Evolutionary conservation across 2,797 vertebrate genomes (phyloP), one percentile per base, ranked within the genome.

Genomic region (Hypotaenidia philippensis): DNA sequence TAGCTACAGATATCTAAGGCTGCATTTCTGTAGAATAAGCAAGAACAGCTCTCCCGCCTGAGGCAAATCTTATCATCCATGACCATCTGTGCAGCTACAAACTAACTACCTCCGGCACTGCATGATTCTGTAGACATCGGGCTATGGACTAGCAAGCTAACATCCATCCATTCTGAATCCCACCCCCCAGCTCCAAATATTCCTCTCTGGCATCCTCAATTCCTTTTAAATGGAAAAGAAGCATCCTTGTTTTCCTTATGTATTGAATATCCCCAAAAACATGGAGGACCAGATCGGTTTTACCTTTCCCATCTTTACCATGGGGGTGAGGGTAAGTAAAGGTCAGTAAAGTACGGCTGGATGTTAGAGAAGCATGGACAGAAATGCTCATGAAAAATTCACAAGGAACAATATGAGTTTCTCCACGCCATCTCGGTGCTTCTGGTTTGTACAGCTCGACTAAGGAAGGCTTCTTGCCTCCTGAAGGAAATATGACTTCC

Each of bases 361-460:
- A 77, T 83, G 76, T 49, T 69, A 84, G 69, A 52, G 65, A 74
- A 66, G 55, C 60, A 50, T 8, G 64, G 91, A 90, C 92, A 97
- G 97, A 96, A 97, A 97, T 60, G 49, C 71, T 98, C 90, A 97
- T 97, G 96, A 98, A 98, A 97, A 93, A 98, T 98, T 96, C 81
- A 96, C 11, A 0, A 92, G 84, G 83, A 94, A 65, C 86, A 72
- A 89, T 96, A 96, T 94, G 94, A 97, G 83, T 95, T 90, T 93
- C 47, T 91, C 68, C 59, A 75, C 2, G n/a, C 89, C 66, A 83
- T 75, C 84, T 90, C 83, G 89, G 64, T 83, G 71, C 94, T 94
- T 75, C 83, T 90, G 93, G 84, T 61, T 92, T 83, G 70, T 65
- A 70, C 40, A 80, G 87, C 94, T 72, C 15, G 59, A 72, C 60